Percentiles rank a stretch among this genome's conserved stretches.
Evolutionary conservation across 2,113 vertebrate genomes (phyloP).

Genomic region (Rana temporaria): DNA sequence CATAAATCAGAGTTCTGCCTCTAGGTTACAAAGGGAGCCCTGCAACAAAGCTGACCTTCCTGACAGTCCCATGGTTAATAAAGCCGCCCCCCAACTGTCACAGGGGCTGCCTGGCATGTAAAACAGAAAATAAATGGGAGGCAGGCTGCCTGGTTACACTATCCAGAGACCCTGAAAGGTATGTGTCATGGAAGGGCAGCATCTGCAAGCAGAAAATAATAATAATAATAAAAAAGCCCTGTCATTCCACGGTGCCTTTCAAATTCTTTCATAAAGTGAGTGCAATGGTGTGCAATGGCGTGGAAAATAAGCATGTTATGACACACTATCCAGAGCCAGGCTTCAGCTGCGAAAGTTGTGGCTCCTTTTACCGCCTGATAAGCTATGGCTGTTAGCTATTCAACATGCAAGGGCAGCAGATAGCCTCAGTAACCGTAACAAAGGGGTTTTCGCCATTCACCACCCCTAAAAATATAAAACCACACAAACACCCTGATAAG

Average conservation of each 20-base stretch:
- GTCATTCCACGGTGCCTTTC: conserved; percentile 4
- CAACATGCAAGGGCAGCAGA: neutral
- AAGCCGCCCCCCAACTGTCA: conserved; percentile 5
- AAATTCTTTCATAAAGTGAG: conserved; percentile 19
- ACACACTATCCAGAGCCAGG: neutral
- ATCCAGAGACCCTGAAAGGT: conserved; percentile 8
- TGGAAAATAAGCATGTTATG: conserved; percentile 22
- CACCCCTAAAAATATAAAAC: neutral
- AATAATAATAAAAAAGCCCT: neutral
- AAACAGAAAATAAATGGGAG: conserved; percentile 7
- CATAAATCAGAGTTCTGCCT: conserved; percentile 27
- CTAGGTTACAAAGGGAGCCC: conserved; percentile 19
- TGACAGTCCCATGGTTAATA: conserved; percentile 21
- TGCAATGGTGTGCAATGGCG: conserved; percentile 16
- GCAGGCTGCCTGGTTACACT: neutral
- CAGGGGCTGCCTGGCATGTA: neutral
- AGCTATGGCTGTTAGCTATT: neutral
- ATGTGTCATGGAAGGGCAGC: conserved; percentile 2
- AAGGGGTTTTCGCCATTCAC: neutral
- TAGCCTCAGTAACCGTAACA: neutral
- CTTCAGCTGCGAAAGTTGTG: neutral
- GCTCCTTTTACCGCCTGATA: conserved; percentile 7
- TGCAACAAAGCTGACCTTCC: conserved; percentile 22
- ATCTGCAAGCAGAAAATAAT: neutral
- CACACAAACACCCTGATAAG: neutral